Evolutionary conservation across 2,888 invertebrate species (phyloP).

Genomic region (Lymantria monacha): DNA sequence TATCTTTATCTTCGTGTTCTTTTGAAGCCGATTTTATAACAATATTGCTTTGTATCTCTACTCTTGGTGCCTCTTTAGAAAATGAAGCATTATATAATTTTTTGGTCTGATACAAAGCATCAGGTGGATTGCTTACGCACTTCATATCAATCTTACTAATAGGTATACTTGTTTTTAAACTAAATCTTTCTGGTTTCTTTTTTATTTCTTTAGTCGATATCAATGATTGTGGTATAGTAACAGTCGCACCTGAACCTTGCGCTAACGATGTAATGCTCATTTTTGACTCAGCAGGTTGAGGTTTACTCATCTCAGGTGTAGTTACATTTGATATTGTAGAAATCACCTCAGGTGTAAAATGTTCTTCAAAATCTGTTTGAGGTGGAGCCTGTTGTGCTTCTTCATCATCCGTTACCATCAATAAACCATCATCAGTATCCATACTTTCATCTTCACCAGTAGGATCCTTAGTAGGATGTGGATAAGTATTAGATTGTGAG

Average conservation of each 20-base stretch:
- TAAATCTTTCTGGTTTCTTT: constrained; percentile 68
- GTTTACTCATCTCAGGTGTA: constrained; percentile 37
- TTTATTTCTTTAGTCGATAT: constrained; percentile 48
- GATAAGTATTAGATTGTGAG: constrained; percentile 1
- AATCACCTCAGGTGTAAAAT: constrained; percentile 62
- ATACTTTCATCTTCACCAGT: constrained; percentile 24
- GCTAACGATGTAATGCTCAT: constrained; percentile 60
- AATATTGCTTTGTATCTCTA: constrained; percentile 73
- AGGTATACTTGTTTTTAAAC: constrained; percentile 76
- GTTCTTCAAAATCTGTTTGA: constrained; percentile 68
- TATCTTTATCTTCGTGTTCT: constrained; percentile 45
- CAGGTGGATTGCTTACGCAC: constrained; percentile 54
- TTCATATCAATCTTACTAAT: constrained; percentile 76
- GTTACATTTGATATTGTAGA: constrained; percentile 28
- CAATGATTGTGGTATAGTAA: constrained; percentile 36
- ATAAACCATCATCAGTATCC: constrained; percentile 27
- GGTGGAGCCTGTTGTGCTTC: constrained; percentile 19
- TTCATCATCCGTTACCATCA: constrained; percentile 21
- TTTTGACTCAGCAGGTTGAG: constrained; percentile 47
- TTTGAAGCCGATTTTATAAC: constrained; percentile 61
- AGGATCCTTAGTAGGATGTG: constrained; percentile 2
- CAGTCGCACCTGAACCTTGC: constrained; percentile 60
- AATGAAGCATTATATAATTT: constrained; percentile 44
- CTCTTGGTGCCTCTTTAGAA: constrained; percentile 42
- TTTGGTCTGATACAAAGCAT: constrained; percentile 37